phyloP scores from a whole-genome alignment of 2,797 vertebrate genomes.

The Acanthurus leucopareius region DNA sequence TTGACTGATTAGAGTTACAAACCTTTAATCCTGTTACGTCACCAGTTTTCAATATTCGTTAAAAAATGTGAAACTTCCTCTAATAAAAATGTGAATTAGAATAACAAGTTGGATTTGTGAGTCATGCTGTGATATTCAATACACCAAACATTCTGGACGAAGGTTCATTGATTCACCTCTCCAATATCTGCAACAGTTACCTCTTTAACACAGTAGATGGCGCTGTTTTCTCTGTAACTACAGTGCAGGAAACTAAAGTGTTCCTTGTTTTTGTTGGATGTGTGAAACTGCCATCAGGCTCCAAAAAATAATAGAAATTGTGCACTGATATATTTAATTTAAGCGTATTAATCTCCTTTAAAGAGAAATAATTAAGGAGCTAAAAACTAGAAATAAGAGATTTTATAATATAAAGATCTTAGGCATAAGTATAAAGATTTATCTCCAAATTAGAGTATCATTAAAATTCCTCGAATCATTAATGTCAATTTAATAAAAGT shows the following conservation, averaged over 20 bases:
- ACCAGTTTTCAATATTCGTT: background rate
- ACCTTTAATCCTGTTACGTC: background rate
- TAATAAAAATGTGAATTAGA: background rate
- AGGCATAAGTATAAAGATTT: background rate
- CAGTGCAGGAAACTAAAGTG: background rate
- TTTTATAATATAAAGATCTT: too few species aligned
- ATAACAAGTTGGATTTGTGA: background rate
- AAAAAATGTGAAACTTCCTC: background rate
- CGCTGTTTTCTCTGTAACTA: slow-evolving; percentile 18
- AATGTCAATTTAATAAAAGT: background rate
- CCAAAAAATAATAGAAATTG: background rate
- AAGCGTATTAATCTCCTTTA: background rate
- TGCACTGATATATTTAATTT: background rate
- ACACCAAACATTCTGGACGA: background rate
- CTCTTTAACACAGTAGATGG: slow-evolving; percentile 52
- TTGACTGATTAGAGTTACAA: background rate
- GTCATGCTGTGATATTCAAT: background rate
- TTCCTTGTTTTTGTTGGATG: background rate
- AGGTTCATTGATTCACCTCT: background rate
- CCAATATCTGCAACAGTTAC: background rate
- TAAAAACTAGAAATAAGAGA: background rate
- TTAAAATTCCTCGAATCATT: background rate
- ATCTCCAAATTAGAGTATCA: background rate
- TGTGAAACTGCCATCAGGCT: background rate
- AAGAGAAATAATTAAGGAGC: too few species aligned